A percentile compares a stretch with the other conserved stretches of the same genome.
Evolutionary conservation across 2,888 invertebrate species (phyloP).

Genomic region (Netelia melanura): DNA sequence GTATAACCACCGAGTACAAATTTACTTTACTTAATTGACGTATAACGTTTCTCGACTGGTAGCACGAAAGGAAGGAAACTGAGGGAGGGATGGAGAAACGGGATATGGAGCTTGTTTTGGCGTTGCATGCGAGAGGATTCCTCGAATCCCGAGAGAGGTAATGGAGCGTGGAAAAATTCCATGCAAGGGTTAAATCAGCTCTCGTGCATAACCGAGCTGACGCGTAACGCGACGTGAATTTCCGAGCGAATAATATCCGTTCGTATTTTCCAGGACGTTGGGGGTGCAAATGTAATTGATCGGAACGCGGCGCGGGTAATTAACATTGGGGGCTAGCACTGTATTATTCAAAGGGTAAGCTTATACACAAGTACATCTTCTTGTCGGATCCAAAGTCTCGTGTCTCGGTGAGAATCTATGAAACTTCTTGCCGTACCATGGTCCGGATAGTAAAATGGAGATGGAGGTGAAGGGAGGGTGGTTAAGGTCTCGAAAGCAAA

Average conservation of each 20-base stretch:
- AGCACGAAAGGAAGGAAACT: too few species aligned
- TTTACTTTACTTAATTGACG: constrained; percentile 57
- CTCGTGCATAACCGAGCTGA: too few species aligned
- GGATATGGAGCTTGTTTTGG: too few species aligned
- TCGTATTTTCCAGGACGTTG: neutral
- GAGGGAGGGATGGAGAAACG: neutral
- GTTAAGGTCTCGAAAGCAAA: constrained; percentile 37
- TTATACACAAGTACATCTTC: constrained; percentile 23
- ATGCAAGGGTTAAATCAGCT: too few species aligned
- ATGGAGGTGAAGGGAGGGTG: neutral
- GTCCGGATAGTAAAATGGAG: constrained; percentile 18
- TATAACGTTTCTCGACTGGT: constrained; percentile 12
- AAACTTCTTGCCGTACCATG: constrained; percentile 40
- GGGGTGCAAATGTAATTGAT: neutral
- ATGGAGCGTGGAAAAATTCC: too few species aligned
- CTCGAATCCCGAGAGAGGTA: too few species aligned
- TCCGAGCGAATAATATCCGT: neutral
- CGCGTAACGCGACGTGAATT: too few species aligned
- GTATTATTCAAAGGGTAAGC: constrained; percentile 44
- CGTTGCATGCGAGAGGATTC: too few species aligned
- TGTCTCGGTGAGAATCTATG: constrained; percentile 20
- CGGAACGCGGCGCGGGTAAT: neutral
- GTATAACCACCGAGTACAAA: constrained; percentile 17
- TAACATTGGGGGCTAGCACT: constrained; percentile 17
- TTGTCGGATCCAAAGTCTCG: constrained; percentile 12